Evolutionary conservation across 2,797 vertebrate genomes (phyloP), one percentile per base, ranked within the genome.

Genomic region (Lagodon rhomboides): DNA sequence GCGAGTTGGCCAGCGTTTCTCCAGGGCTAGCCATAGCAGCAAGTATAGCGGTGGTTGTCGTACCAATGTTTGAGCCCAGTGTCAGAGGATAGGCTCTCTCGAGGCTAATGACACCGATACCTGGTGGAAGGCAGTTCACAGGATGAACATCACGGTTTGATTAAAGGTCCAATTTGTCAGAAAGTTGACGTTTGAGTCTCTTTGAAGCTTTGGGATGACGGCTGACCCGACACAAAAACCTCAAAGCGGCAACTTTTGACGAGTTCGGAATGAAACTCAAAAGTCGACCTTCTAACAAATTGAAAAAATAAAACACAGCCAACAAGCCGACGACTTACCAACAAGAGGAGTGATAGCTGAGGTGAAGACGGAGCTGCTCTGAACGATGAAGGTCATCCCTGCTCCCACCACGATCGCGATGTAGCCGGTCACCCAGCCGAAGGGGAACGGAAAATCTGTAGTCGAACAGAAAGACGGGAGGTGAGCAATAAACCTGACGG

Each of bases 311-410:
- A 17, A 30, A 13, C 13, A 3, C 16, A 10, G 7, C 13, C 1
- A 13, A 46, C 27, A 56, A 23, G n/a, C n/a, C 6, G 17, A 16
- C 0, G 1, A 87, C 97, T 96, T 87, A 99, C 98, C 98, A 4
- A 99, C 97, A 23, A 99, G 96, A 0, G 98, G 98, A 2, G 98
- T 99, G 73, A 99, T 96, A 46, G 98, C 97, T 0, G 98, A 99
- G 1, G 98, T 99, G 94, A 99, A 99, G 76, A 99, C 97, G 0
- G 98, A 99, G 89, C 98, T 99, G 85, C 98, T 99, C 92, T 99
- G 98, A 5, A 99, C 97, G 0, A 99, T 94, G 5, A 99, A 99
- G 61, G 98, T 99, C 98, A 99, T 98, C 30, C 97, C 97, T 0
- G 98, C 98, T 55, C 98, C 98, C 15, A 98, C 97, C 0, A 98